These are phyloP conservation scores for Spodoptera picta DNA, from an alignment of 2,888 invertebrate species.

Conservation along the genomic window DNA sequence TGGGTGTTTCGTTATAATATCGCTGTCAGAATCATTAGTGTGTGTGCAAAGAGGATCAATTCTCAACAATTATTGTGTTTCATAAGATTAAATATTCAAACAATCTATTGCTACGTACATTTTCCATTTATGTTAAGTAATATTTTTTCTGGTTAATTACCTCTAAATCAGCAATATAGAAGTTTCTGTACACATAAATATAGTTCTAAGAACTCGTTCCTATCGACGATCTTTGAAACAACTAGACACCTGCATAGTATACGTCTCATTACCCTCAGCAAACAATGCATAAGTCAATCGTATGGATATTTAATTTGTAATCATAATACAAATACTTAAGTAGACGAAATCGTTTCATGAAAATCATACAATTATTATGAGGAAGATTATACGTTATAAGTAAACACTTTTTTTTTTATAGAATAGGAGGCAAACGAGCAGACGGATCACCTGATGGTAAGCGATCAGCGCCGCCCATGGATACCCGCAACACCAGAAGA, in stretches of 20 bases:
- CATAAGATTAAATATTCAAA: slow-evolving; percentile 14
- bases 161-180: too few relatives aligned
- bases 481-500: too few relatives aligned
- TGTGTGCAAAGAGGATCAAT: slow-evolving; percentile 38
- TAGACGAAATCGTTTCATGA: not conserved
- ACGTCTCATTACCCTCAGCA: slow-evolving; percentile 15
- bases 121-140: too few relatives aligned
- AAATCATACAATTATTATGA: slow-evolving; percentile 3
- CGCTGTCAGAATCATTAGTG: slow-evolving; percentile 42
- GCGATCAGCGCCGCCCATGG: too few relatives aligned
- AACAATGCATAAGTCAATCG: slow-evolving; percentile 15
- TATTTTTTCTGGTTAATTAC: too few relatives aligned
- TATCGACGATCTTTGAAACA: too few relatives aligned
- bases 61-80: slow-evolving; percentile 46
- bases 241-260: not conserved
- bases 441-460: too few relatives aligned
- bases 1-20: slow-evolving; percentile 39
- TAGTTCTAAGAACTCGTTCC: too few relatives aligned
- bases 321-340: slow-evolving; percentile 10
- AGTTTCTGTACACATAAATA: too few relatives aligned
- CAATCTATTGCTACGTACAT: not conserved
- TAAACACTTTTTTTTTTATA: too few relatives aligned
- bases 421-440: too few relatives aligned
- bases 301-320: slow-evolving; percentile 17
- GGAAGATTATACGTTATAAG: not conserved